Percentiles rank a stretch among this genome's conserved stretches.
phyloP scores from a whole-genome alignment of 2,113 vertebrate species.

The Megaceryle torquata region DNA sequence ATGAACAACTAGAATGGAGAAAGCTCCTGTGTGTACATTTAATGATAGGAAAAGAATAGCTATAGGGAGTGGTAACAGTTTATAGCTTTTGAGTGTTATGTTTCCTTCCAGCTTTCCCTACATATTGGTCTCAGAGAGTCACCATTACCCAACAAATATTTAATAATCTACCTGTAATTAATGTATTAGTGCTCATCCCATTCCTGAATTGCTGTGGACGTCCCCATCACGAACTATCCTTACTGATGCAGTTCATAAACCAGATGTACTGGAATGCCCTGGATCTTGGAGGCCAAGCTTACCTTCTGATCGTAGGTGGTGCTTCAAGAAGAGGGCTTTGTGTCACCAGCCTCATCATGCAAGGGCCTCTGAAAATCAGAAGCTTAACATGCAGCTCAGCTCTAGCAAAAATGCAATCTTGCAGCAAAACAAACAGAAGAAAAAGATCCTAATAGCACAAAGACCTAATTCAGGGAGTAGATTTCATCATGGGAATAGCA shows the following conservation, averaged over 20 bases:
- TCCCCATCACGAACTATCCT: neutral
- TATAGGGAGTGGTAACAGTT: neutral
- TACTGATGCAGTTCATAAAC: neutral
- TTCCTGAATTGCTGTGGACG: neutral
- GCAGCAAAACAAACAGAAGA: slow-evolving; percentile 25
- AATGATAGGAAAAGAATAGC: neutral
- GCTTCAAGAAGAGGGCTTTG: neutral
- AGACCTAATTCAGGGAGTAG: neutral
- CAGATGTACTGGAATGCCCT: neutral
- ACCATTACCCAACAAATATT: neutral
- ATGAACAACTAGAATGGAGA: neutral
- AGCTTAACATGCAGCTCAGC: neutral
- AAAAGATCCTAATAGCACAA: neutral
- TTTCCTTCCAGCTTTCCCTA: neutral
- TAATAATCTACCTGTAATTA: neutral
- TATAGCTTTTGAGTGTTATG: neutral
- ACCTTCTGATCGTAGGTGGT: neutral
- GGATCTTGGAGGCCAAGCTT: neutral
- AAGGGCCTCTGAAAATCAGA: neutral
- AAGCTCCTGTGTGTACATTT: neutral
- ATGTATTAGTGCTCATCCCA: neutral
- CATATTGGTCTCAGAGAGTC: neutral
- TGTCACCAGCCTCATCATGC: neutral
- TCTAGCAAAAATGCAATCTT: neutral
- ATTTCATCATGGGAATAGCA: neutral